Evolutionary conservation across 2,797 vertebrate genomes (phyloP), one percentile per base, ranked within the genome.

Genomic region (Xyrichtys novacula): DNA sequence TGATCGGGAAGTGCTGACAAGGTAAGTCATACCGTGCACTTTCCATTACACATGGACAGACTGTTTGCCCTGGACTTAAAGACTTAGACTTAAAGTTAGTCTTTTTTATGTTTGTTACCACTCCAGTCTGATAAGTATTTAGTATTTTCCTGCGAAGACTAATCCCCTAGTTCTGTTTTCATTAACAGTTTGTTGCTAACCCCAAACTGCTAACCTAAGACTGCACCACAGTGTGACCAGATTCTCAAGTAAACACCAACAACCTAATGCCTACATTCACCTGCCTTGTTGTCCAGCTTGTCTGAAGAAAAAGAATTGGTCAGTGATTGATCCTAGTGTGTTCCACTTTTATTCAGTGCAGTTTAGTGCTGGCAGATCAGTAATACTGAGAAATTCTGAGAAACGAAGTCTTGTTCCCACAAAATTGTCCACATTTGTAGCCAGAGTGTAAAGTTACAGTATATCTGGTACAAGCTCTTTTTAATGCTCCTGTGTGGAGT

Each of bases 1-100:
- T 29, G 94, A 98, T 80, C 96, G 96, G 65, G 94, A 94, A 53
- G 90, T 94, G 70, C 89, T 98, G 63, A 93, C 91, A 61, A 95
- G 93, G 97, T 98, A 94, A 95, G 96, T 71, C 9, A 3, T 57
- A 31, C 0, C 11, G 15, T 4, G 48, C 20, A 19, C 40, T 16
- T 64, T 38, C 12, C 12, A 16, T 1, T 25, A 46, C 15, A 25
- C n/a, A 2, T 4, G 2, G 3, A 5, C 7, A 23, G n/a, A n/a
- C n/a, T 22, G 0, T 22, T 14, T 3, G 39, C 16, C 26, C 1
- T 31, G 15, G 6, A 32, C 43, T 5, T 46, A 22, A 9, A 19
- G 39, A 9, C 7, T 23, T 3, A n/a, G 39, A 11, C 0, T 12
- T 26, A 7, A 15, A 38, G 0, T 29, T 16, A 40, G 16, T 38